These are phyloP conservation scores for Asarcornis scutulata DNA, from an alignment of 2,113 vertebrate species.

Conservation along the genomic window DNA sequence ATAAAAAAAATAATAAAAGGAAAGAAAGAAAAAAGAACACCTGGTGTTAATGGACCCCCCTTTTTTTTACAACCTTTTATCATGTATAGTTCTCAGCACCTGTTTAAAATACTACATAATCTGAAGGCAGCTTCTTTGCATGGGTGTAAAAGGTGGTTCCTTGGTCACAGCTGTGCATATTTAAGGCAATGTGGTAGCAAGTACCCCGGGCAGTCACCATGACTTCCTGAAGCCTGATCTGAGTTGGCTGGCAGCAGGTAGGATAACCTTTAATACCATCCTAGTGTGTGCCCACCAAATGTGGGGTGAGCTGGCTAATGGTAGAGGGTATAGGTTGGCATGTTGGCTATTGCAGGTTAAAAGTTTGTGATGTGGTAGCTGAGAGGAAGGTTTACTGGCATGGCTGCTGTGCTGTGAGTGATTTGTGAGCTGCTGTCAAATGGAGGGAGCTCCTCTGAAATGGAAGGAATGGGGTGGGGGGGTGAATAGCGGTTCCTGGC, in stretches of 20 bases:
- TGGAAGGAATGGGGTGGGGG: too few relatives aligned
- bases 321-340: background rate
- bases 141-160: background rate
- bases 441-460: rapidly evolving
- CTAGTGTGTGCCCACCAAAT: rapidly evolving
- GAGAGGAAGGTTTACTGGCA: rapidly evolving
- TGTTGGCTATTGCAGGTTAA: rapidly evolving
- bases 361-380: background rate
- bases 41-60: background rate
- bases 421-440: rapidly evolving
- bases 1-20: background rate
- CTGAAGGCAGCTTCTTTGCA: background rate
- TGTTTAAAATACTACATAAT: background rate
- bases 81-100: background rate
- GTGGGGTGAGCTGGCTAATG: background rate
- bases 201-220: rapidly evolving
- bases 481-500: rapidly evolving
- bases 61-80: background rate
- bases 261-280: rapidly evolving
- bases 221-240: background rate
- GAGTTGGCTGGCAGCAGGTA: background rate
- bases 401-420: background rate
- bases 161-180: background rate
- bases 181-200: background rate
- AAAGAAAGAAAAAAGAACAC: background rate